Percentiles rank a stretch among this genome's conserved stretches.
phyloP scores from a whole-genome alignment of 2,888 invertebrate genomes.

The Scaptomyza tumidula region DNA sequence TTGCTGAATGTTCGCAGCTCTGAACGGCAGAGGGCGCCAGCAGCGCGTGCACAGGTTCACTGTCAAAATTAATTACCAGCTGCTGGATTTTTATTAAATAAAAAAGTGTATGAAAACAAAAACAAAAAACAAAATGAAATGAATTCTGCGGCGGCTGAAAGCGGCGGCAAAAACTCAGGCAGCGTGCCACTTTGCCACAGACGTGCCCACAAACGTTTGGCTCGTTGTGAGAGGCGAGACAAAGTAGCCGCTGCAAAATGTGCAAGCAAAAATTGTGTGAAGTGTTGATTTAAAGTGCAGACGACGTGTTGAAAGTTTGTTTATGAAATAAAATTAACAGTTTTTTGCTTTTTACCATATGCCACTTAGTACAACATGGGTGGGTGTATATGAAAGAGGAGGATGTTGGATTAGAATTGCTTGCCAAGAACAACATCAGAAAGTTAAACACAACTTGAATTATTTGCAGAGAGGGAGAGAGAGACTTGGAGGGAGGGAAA shows the following conservation, averaged over 20 bases:
- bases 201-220: constrained; percentile 51
- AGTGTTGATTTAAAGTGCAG: constrained; percentile 72
- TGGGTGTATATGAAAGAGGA: no score
- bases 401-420: constrained; percentile 33
- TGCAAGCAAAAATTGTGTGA: constrained; percentile 60
- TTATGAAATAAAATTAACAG: constrained; percentile 62
- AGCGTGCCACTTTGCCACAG: constrained; percentile 43
- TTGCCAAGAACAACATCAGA: constrained; percentile 9
- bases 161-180: constrained; percentile 27
- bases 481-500: neutral
- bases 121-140: neutral
- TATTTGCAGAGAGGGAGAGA: neutral
- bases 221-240: neutral
- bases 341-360: constrained; percentile 13
- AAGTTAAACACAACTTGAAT: constrained; percentile 13
- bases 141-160: constrained; percentile 34
- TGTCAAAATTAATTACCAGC: constrained; percentile 79
- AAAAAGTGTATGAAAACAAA: constrained; percentile 53
- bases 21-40: constrained; percentile 40
- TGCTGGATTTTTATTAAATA: constrained; percentile 74
- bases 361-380: neutral
- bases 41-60: constrained; percentile 73
- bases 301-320: constrained; percentile 61
- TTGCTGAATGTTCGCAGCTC: constrained; percentile 19
- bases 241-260: constrained; percentile 33